Evolutionary conservation across 2,888 invertebrate genomes (phyloP).

Genomic region (Sphaerophoria taeniata): DNA sequence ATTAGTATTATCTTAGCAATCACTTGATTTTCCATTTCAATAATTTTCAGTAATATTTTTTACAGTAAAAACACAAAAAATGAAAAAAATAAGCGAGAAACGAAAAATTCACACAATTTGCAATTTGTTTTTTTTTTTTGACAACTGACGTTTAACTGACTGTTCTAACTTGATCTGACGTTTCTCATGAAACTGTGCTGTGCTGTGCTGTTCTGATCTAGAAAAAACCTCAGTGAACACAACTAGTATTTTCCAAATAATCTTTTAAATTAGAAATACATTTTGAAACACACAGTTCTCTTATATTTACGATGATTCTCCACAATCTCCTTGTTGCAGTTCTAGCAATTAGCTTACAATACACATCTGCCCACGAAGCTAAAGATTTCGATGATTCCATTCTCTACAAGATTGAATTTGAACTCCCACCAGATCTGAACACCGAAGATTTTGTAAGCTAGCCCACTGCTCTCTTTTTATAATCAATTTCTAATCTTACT

Average conservation of each 20-base stretch:
- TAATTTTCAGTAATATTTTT: too few species aligned
- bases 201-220: too few species aligned
- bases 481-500: not conserved
- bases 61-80: too few species aligned
- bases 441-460: constrained; percentile 52
- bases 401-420: constrained; percentile 90
- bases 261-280: not conserved
- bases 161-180: too few species aligned
- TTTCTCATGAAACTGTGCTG: too few species aligned
- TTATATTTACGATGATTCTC: constrained; percentile 6
- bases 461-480: not conserved
- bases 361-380: constrained; percentile 84
- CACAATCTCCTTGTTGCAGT: not conserved
- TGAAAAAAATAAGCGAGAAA: too few species aligned
- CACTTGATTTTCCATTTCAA: too few species aligned
- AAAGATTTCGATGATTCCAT: constrained; percentile 93
- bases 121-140: too few species aligned
- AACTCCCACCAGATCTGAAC: constrained; percentile 84
- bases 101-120: too few species aligned
- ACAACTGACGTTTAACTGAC: too few species aligned
- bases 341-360: not conserved
- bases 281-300: not conserved
- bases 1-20: too few species aligned
- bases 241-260: constrained; percentile 24
- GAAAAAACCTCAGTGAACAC: too few species aligned